Base-by-base conservation (phyloP, 2,113 vertebrate genomes). In the Calonectris borealis region DNA sequence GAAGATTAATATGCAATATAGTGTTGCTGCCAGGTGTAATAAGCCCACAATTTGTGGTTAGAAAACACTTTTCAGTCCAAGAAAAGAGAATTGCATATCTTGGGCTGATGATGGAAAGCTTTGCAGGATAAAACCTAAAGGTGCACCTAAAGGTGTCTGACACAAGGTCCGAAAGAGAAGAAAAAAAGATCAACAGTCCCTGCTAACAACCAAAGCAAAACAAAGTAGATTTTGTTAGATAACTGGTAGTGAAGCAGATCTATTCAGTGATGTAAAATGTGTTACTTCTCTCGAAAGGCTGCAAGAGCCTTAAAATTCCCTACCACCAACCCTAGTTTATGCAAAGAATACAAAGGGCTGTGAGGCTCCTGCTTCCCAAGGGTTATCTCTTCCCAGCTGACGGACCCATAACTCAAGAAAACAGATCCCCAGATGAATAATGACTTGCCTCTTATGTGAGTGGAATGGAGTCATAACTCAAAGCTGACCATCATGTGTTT, bases 391-490 rank as follows among this genome's bases (percentile, higher is more conserved):
- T 75, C 62, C 55, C 91, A 94, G 76, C 48, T 88, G 89, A 94
- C 0, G 1, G 68, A 69, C 38, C 65, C n/a, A 3, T 58, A 94
- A 83, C 58, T 73, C 84, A 62, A 65, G 84, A 87, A 89, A 95
- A 76, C 91, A 96, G 89, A 95, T 77, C 93, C 54, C 51, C 48
- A 95, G 24, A 65, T 55, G 89, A 96, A 76, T 95, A 80, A 96
- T 66, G 84, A 80, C 38, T 61, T 77, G 86, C 76, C 69, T 90
- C 69, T 95, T 84, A 20, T 54, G 76, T 25, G 86, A 94, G 82
- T 16, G 82, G 49, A 89, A 93, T 46, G 81, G 92, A 96, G 87
- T 31, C 78, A 69, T 96, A 97, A 96, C 85, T 96, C 95, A 96
- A 75, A 90, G 82, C 76, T 95, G 96, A 85, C 65, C 94, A 94